Evolutionary conservation across 2,797 vertebrate genomes (phyloP), one percentile per base, ranked within the genome.

Genomic region (Gymnoscopelus braueri): DNA sequence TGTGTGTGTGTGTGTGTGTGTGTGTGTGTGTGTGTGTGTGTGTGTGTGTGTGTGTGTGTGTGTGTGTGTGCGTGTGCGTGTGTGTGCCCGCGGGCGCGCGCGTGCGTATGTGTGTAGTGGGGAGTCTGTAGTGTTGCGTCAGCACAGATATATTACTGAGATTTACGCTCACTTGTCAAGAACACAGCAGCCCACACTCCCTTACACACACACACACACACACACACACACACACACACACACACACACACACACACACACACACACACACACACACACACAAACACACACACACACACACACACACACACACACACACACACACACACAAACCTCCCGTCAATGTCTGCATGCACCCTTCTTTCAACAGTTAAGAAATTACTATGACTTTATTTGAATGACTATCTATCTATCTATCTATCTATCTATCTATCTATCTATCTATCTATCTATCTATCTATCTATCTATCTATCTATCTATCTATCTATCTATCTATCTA

Each of bases 91-190:
- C 67, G 56, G 54, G 51, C 29, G 15, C 3, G 13, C 19, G 35
- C 61, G 52, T 70, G 47, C 70, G 70, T 69, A 60, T 71, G 47
- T 72, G 74, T 71, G 63, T 78, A 62, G 52, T 63, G 53, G 67
- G 56, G 53, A 65, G 66, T 24, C 60, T 44, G 60, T 61, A 80
- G 61, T 85, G 79, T 87, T 87, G 88, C 78, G 85, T 89, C 88
- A 93, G 82, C 88, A 86, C 62, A 79, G 60, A 85, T 87, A 84
- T 80, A 87, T 87, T 75, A 70, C 63, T 58, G 55, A 78, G 82
- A 89, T 90, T 84, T 87, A 90, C 73, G 39, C 65, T 74, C 44
- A 47, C 49, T 68, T 83, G 74, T 76, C 80, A 82, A 52, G 26
- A 29, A 66, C 32, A 56, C 70, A 26, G 15, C 10, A 56, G 19